phyloP scores from a whole-genome alignment of 92 coral and sea anemone species.

The Bergia puertoricense region DNA sequence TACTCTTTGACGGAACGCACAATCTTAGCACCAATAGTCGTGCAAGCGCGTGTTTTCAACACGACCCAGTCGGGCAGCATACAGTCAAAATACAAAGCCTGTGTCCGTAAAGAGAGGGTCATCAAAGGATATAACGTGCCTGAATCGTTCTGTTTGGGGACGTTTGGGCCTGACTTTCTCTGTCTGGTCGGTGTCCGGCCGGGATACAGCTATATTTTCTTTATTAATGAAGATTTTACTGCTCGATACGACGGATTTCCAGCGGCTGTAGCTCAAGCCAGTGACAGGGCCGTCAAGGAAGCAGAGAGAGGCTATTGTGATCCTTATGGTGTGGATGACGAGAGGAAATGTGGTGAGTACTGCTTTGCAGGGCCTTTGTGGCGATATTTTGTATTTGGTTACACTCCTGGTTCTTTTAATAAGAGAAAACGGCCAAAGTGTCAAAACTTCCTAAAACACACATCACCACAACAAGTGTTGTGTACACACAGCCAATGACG shows the following conservation, averaged over 20 bases:
- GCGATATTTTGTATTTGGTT: not conserved
- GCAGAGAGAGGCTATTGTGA: constrained; percentile 17
- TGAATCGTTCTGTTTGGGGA: constrained; percentile 66
- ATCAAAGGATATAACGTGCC: constrained; percentile 70
- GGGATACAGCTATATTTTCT: constrained; percentile 68
- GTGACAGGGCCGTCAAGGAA: not conserved
- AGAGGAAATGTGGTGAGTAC: constrained; percentile 13
- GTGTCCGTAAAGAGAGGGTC: constrained; percentile 62
- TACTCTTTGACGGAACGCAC: constrained; percentile 69
- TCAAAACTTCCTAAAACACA: too few relatives aligned
- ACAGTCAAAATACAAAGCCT: constrained; percentile 62
- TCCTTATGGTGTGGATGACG: constrained; percentile 9
- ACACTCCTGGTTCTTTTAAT: not conserved
- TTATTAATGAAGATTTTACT: constrained; percentile 65
- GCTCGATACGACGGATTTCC: constrained; percentile 48
- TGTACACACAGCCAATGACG: too few relatives aligned
- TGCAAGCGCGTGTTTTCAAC: constrained; percentile 77
- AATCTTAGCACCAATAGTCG: constrained; percentile 81
- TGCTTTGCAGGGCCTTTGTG: too few relatives aligned
- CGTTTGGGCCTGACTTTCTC: constrained; percentile 75
- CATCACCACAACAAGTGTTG: too few relatives aligned
- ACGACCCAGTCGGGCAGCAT: constrained; percentile 43
- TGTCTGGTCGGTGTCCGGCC: constrained; percentile 70
- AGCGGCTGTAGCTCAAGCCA: not conserved
- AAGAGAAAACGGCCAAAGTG: too few relatives aligned